Evolutionary conservation across 92 coral and sea anemone genomes (phyloP).

Genomic region (Chrysogorgia sp.): DNA sequence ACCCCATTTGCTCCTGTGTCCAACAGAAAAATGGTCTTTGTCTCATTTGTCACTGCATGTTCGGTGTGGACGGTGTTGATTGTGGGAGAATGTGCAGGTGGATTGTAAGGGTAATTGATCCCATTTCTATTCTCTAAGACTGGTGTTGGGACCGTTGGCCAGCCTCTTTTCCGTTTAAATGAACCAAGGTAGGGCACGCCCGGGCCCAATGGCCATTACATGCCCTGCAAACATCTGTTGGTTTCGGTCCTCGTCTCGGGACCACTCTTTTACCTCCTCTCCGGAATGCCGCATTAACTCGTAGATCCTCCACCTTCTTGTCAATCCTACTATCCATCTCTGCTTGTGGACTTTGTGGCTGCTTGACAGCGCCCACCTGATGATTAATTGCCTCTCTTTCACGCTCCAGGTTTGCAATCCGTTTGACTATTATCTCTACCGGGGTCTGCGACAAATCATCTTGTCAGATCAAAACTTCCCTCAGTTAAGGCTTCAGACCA

Average conservation of each 20-base stretch:
- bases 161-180: too few relatives aligned
- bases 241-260: slow-evolving; percentile 33
- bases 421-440: too few relatives aligned
- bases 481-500: slow-evolving; percentile 48
- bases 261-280: slow-evolving; percentile 14
- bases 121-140: too few relatives aligned
- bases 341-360: too few relatives aligned
- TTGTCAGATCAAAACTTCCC: slow-evolving; percentile 51
- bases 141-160: too few relatives aligned
- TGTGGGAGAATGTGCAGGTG: too few relatives aligned
- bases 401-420: slow-evolving; percentile 36
- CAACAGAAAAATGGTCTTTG: slow-evolving; percentile 25
- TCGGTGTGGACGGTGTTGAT: too few relatives aligned
- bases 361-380: slow-evolving; percentile 9
- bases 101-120: slow-evolving; percentile 46
- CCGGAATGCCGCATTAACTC: too few relatives aligned
- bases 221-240: slow-evolving; percentile 36
- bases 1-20: slow-evolving; percentile 50
- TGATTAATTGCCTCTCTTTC: neutral
- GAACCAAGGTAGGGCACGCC: slow-evolving; percentile 48
- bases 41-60: neutral
- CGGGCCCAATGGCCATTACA: slow-evolving; percentile 39
- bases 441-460: slow-evolving; percentile 46
- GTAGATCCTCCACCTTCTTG: slow-evolving; percentile 42
- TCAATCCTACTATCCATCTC: slow-evolving; percentile 23